Percentiles rank a stretch among this genome's conserved stretches.
These are phyloP conservation scores for Ivindomyrus marchei DNA, from an alignment of 2,113 vertebrate genomes.

Conservation along the genomic window DNA sequence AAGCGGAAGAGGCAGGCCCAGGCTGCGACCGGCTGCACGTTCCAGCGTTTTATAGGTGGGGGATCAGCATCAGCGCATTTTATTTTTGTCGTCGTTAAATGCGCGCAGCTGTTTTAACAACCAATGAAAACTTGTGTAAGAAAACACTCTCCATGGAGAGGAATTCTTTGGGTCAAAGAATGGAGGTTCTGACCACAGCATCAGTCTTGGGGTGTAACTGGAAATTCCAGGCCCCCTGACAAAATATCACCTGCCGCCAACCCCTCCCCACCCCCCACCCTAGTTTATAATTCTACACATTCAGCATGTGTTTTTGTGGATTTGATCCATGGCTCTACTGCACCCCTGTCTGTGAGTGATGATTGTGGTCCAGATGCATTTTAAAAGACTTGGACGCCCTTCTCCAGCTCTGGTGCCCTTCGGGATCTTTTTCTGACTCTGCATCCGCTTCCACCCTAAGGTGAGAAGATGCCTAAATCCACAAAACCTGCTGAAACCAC, in stretches of 20 bases:
- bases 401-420: neutral
- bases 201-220: neutral
- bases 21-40: neutral
- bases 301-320: neutral
- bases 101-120: neutral
- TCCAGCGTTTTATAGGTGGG: neutral
- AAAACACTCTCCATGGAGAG: neutral
- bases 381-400: neutral
- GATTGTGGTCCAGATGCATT: neutral
- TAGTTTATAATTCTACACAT: neutral
- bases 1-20: neutral
- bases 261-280: neutral
- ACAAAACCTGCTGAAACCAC: neutral
- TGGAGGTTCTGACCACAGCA: neutral
- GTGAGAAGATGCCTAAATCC: neutral
- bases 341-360: neutral
- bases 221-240: neutral
- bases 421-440: neutral
- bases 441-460: neutral
- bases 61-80: neutral
- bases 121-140: neutral
- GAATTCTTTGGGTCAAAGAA: neutral
- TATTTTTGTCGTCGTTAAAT: neutral
- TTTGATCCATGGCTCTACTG: neutral
- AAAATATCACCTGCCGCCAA: neutral